Conservation (phyloP, 2,797 vertebrate species). For the Onychomys torridus region DNA sequence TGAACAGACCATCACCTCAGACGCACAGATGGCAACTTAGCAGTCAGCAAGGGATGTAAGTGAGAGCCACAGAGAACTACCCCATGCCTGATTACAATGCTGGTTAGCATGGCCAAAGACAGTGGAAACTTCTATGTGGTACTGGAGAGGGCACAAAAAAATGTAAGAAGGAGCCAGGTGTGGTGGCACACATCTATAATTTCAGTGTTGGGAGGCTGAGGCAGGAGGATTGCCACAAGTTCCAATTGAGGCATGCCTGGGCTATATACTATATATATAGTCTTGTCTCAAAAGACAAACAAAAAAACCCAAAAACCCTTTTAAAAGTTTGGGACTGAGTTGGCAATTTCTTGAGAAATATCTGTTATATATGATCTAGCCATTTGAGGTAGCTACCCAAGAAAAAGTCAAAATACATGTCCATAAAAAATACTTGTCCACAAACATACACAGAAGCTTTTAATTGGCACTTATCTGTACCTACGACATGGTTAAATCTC, state of each 20-base stretch:
- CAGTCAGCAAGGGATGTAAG: slow-evolving; percentile 9
- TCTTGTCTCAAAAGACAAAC: neutral
- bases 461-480: neutral
- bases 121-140: neutral
- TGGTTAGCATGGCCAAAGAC: neutral
- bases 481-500: neutral
- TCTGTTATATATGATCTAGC: neutral
- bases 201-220: neutral
- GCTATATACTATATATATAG: neutral
- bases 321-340: slow-evolving; percentile 1
- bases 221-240: neutral
- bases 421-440: slow-evolving; percentile 12
- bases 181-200: neutral
- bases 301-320: neutral
- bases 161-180: neutral
- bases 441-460: neutral
- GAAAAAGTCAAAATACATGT: neutral
- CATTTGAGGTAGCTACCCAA: slow-evolving; percentile 35
- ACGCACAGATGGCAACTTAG: neutral
- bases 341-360: slow-evolving; percentile 29
- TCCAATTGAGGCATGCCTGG: neutral
- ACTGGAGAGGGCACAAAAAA: slow-evolving; percentile 7
- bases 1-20: neutral
- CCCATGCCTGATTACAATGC: slow-evolving; percentile 8
- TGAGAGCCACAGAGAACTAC: slow-evolving; percentile 23